phyloP scores from a whole-genome alignment of 2,888 invertebrate species.

The Rotaria macrura region DNA sequence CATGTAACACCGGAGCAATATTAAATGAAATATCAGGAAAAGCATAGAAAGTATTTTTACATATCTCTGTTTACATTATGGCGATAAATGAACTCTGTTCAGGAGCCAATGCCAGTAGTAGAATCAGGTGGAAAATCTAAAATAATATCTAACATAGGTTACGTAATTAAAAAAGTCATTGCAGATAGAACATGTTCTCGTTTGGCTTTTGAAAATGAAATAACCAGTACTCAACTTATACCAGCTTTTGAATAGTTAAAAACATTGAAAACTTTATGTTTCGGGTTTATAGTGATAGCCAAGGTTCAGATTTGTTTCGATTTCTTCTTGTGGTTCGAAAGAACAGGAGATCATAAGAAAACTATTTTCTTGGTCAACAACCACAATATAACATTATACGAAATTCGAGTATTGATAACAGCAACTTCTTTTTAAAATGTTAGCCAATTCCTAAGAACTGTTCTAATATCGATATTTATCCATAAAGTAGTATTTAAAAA shows the following conservation, averaged over 20 bases:
- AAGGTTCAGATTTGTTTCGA: neutral
- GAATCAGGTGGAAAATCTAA: neutral
- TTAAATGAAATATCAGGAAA: conserved; percentile 13
- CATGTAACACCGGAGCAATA: neutral
- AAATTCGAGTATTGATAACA: neutral
- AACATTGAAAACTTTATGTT: neutral
- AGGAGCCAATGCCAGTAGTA: neutral
- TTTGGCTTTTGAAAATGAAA: neutral
- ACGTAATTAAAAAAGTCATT: neutral
- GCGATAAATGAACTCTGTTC: neutral
- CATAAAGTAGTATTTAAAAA: neutral
- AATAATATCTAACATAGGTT: neutral
- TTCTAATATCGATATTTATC: neutral
- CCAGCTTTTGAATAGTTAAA: neutral
- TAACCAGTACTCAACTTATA: neutral
- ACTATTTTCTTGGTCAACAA: neutral
- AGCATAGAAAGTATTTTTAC: neutral
- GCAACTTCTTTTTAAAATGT: neutral
- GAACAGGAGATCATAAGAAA: neutral
- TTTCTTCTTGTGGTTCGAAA: neutral
- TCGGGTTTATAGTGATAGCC: neutral
- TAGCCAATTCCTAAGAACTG: neutral
- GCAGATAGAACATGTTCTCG: neutral
- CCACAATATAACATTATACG: neutral
- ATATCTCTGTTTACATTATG: neutral